Conservation (phyloP, 2,888 invertebrate genomes). For the Ommatoiulus sabulosus region DNA sequence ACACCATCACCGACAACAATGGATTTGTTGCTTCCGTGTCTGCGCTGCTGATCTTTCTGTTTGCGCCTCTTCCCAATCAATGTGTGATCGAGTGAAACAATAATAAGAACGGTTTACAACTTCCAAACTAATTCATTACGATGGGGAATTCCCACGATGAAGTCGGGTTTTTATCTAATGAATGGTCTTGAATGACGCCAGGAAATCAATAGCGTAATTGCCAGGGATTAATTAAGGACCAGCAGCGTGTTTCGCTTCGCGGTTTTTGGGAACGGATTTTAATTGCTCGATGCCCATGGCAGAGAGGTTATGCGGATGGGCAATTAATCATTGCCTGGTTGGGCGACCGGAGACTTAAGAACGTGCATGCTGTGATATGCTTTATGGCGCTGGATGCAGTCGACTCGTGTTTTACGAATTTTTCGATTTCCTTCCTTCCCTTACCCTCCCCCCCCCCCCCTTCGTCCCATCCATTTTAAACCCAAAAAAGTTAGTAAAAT, state of each 20-base stretch:
- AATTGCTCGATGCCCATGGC: background rate
- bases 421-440: too few relatives aligned
- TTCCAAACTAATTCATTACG: constrained; percentile 9
- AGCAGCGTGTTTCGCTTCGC: background rate
- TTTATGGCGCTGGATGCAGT: background rate
- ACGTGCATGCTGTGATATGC: background rate
- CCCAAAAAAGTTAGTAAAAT: too few relatives aligned
- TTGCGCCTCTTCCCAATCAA: background rate
- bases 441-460: too few relatives aligned
- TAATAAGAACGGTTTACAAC: constrained; percentile 4
- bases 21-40: background rate
- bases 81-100: background rate
- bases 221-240: background rate
- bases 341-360: background rate
- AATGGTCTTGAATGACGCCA: background rate
- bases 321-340: background rate
- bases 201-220: background rate
- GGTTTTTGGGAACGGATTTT: background rate
- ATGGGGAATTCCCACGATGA: background rate
- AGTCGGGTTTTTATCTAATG: background rate
- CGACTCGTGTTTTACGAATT: too few relatives aligned
- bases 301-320: background rate
- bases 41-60: background rate
- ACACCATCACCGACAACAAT: background rate
- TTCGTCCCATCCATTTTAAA: too few relatives aligned